Evolutionary conservation across 2,888 invertebrate genomes (phyloP).

Genomic region (Sisyra terminalis): DNA sequence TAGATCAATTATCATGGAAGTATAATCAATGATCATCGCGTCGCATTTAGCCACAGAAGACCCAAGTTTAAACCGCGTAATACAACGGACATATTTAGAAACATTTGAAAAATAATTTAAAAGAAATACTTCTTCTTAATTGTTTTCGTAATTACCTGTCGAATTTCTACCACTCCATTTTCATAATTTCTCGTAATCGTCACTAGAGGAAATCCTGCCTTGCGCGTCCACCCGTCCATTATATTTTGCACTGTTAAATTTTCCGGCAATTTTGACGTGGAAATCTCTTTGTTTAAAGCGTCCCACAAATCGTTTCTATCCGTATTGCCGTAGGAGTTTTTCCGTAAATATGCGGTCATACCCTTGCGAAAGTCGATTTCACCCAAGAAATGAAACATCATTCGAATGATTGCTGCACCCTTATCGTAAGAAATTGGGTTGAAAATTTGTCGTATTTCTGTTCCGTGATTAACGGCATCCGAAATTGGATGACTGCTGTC

Average conservation of each 20-base stretch:
- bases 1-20: not conserved
- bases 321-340: constrained; percentile 39
- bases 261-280: constrained; percentile 22
- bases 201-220: constrained; percentile 51
- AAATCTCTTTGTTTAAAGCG: constrained; percentile 39
- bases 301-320: constrained; percentile 52
- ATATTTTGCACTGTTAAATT: constrained; percentile 34
- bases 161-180: constrained; percentile 22
- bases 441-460: constrained; percentile 48
- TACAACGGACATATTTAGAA: no score
- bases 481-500: constrained; percentile 48
- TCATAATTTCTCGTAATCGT: constrained; percentile 30
- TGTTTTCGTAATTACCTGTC: no score
- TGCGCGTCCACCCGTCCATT: constrained; percentile 51
- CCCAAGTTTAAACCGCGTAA: no score
- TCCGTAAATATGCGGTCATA: constrained; percentile 31
- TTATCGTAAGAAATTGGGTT: constrained; percentile 58
- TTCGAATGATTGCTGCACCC: constrained; percentile 52
- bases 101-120: no score
- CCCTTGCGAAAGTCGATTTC: constrained; percentile 37
- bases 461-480: constrained; percentile 39
- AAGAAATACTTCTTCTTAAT: no score
- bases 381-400: constrained; percentile 55
- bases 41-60: no score
- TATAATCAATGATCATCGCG: no score